Percentiles rank a stretch among this genome's conserved stretches.
Conservation (phyloP, 2,888 invertebrate genomes). For the Lasioglossum leucozonium region DNA sequence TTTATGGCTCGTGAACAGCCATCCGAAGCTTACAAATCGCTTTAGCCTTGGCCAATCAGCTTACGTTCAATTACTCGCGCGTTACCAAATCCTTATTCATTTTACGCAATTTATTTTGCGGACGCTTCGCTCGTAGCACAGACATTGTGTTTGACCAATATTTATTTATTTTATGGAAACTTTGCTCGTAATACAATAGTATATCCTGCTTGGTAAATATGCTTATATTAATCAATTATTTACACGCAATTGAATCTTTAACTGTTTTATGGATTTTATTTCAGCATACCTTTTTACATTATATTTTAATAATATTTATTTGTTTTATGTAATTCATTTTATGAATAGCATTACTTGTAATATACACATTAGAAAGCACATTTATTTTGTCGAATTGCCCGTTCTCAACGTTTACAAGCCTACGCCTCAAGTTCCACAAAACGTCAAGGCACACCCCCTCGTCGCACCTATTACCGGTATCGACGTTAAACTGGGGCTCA, state of each 20-base stretch:
- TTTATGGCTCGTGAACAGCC: conserved; percentile 22
- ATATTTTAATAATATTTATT: background rate
- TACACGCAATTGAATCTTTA: background rate
- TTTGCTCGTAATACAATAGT: background rate
- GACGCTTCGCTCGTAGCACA: background rate
- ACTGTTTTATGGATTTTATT: background rate
- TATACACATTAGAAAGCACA: background rate
- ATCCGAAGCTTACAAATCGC: conserved; percentile 9
- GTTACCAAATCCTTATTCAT: background rate
- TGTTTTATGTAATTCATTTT: background rate
- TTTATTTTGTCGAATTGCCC: background rate
- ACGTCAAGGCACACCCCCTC: conserved; percentile 10
- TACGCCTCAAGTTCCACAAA: background rate
- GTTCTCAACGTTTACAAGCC: background rate
- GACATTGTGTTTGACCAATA: background rate
- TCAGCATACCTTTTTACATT: background rate
- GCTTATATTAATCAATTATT: background rate
- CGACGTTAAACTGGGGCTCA: conserved; percentile 28
- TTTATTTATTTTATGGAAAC: background rate
- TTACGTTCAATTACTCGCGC: background rate
- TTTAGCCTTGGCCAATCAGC: background rate
- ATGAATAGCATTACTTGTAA: background rate
- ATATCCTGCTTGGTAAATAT: background rate
- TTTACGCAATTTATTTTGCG: background rate
- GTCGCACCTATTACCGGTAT: conserved; percentile 35